Evolutionary conservation across 1,140 invertebrate species (phyloP), one percentile per base, ranked within the genome.

Genomic region (Spodoptera litura): DNA sequence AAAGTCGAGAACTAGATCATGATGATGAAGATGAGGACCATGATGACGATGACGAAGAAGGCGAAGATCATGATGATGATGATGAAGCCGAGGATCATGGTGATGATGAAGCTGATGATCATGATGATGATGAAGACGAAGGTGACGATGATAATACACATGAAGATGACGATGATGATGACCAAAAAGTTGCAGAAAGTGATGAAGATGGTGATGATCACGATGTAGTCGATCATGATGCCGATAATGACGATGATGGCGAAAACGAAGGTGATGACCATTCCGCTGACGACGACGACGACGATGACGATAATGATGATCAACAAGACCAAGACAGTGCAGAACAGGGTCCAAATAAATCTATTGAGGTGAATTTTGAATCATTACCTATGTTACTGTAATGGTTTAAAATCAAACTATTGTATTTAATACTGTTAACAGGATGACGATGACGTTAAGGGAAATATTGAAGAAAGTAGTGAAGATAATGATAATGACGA

Each of bases 181-280:
- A 10, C 9, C 38, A 44, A 44, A 44, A 89, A 62, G 83, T 88
- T 64, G 82, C 88, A 62, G 91, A 94, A 82, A 93, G 94, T 78
- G 75, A 93, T 80, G 89, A 92, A 59, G 82, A 94, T 56, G 79
- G 92, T 55, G 77, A 78, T n/a, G 58, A 81, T 10, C 70, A 81
- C 20, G 82, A 88, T 51, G 85, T 88, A 51, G 78, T 2, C 31
- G 31, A 89, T 62, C 91, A 93, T 82, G 89, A 93, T 80, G 78
- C 91, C 77, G 88, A 90, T 59, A 80, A 94, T 20, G 78, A 91
- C 70, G 87, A 87, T 80, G 89, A 91, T 68, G 85, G 92, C 73
- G 85, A 84, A 49, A 80, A 85, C 35, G 78, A 83, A 52, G 71
- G 77, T n/a, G 79, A 91, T 83, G 86, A 91, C 4, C 56, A 58